phyloP scores from a whole-genome alignment of 2,888 invertebrate species.

The Meandrusa payeni region DNA sequence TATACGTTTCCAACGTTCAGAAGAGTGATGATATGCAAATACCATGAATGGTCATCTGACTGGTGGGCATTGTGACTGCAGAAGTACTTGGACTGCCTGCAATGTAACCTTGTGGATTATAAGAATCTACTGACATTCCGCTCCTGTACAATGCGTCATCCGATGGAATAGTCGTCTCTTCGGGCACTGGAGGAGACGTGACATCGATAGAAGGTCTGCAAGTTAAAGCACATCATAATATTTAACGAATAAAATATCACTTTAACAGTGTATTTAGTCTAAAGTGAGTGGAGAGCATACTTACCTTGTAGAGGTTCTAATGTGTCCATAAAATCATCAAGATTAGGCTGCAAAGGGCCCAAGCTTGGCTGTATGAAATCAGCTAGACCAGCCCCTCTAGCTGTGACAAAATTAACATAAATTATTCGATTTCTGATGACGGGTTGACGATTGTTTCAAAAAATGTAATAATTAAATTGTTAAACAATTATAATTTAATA shows the following conservation, averaged over 20 bases:
- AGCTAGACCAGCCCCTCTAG: conserved; percentile 91
- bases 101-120: conserved; percentile 54
- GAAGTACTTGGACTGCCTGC: conserved; percentile 44
- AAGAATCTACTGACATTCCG: conserved; percentile 67
- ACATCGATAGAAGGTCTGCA: conserved; percentile 60
- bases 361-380: conserved; percentile 99
- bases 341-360: conserved; percentile 97
- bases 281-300: conserved; percentile 17
- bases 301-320: conserved; percentile 91
- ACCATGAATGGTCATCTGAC: conserved; percentile 73
- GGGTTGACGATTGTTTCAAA: conserved; percentile 3
- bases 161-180: conserved; percentile 71
- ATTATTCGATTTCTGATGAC: conserved; percentile 16
- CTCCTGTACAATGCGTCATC: conserved; percentile 77
- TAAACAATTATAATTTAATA: conserved; percentile 17
- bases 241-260: neutral
- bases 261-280: too few relatives aligned
- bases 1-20: conserved; percentile 11
- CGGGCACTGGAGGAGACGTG: conserved; percentile 82
- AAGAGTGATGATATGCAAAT: conserved; percentile 27
- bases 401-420: conserved; percentile 57
- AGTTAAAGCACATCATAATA: conserved; percentile 21
- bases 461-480: too few relatives aligned
- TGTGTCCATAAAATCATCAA: conserved; percentile 97
- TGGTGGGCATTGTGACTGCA: conserved; percentile 63